phyloP scores from a whole-genome alignment of 2,888 invertebrate species.

The Myopa testacea region DNA sequence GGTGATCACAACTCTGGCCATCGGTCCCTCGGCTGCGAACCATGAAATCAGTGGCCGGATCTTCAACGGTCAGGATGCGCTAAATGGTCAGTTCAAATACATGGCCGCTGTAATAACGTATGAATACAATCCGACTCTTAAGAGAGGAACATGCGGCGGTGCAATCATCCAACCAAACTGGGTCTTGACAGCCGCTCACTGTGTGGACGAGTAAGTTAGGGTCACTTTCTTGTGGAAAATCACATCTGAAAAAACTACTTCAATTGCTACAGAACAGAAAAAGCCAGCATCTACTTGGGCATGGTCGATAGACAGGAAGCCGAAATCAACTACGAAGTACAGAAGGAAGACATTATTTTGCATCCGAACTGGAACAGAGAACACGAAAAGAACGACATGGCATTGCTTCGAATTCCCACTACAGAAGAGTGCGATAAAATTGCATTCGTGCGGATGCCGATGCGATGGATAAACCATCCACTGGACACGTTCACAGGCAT shows the following conservation, averaged over 20 bases:
- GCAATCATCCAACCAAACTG: background rate
- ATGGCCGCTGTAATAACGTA: background rate
- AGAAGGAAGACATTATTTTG: background rate
- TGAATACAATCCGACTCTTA: too few relatives aligned
- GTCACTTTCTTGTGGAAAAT: background rate
- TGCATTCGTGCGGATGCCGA: background rate
- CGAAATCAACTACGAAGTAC: background rate
- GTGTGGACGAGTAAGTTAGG: background rate
- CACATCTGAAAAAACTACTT: background rate
- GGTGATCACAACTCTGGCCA: too few relatives aligned
- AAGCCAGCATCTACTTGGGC: background rate
- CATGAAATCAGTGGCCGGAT: background rate
- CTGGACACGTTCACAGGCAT: background rate
- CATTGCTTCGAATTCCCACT: background rate
- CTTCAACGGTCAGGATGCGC: background rate
- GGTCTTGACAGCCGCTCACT: conserved; percentile 10
- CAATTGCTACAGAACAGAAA: background rate
- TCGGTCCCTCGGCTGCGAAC: too few relatives aligned
- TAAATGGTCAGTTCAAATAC: background rate
- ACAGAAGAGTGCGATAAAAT: background rate
- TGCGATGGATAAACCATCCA: background rate
- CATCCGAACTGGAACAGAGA: background rate
- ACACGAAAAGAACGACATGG: background rate
- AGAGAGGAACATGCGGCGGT: background rate
- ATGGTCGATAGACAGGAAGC: background rate